These are phyloP conservation scores for Athalia rosae DNA, from an alignment of 2,888 invertebrate genomes.

Conservation along the genomic window DNA sequence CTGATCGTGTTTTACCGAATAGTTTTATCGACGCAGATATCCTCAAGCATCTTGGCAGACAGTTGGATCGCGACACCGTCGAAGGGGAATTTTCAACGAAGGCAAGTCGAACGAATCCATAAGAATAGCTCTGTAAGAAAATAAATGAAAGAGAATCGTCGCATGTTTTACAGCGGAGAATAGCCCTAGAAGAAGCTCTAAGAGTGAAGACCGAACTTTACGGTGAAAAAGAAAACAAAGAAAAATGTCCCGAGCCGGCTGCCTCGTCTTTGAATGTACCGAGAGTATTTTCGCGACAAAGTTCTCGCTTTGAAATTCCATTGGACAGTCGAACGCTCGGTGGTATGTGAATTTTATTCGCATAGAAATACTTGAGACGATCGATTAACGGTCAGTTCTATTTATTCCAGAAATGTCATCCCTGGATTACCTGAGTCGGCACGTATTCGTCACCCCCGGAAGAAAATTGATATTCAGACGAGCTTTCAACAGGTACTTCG, in stretches of 20 bases:
- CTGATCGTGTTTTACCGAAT: conserved; percentile 51
- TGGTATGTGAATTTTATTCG: conserved; percentile 64
- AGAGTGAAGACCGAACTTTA: conserved; percentile 75
- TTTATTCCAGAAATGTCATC: conserved; percentile 79
- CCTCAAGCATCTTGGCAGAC: conserved; percentile 80
- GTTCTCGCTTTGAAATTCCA: conserved; percentile 85
- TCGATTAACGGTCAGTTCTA: background rate
- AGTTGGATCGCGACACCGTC: conserved; percentile 81
- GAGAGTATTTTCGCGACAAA: conserved; percentile 84
- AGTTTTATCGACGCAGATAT: conserved; percentile 78
- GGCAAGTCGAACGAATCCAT: conserved; percentile 69
- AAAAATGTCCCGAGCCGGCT: conserved; percentile 50
- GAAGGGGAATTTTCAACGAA: conserved; percentile 82
- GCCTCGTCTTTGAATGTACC: conserved; percentile 77
- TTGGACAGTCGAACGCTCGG: conserved; percentile 78
- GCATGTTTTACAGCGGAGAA: conserved; percentile 75
- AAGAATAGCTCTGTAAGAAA: too few relatives aligned
- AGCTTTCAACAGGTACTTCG: conserved; percentile 62
- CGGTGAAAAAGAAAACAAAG: conserved; percentile 55
- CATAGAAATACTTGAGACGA: too few relatives aligned
- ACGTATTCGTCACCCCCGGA: conserved; percentile 74
- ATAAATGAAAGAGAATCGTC: background rate
- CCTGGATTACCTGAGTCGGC: conserved; percentile 82
- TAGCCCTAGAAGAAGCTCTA: conserved; percentile 82
- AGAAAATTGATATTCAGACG: conserved; percentile 64